Base-by-base conservation (phyloP, 2,113 vertebrate genomes). In the Entelurus aequoreus region DNA sequence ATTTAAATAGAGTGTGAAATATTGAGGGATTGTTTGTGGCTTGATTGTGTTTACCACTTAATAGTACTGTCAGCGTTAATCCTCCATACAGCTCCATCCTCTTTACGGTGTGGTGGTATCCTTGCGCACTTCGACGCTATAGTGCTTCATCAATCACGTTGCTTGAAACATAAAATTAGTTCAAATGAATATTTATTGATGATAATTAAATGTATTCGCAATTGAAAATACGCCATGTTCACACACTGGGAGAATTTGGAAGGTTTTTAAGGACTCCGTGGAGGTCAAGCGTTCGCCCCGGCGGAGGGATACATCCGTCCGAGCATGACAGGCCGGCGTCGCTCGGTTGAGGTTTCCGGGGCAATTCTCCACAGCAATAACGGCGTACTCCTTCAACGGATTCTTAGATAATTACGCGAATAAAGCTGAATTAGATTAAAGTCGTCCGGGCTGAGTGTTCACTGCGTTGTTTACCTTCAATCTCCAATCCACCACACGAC, bases 221-320 rank as follows among this genome's bases (percentile, higher is more conserved):
- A 44, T 51, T 15, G 15, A 48, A 68, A 28, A 2, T n/a, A 44
- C 11, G 36, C 7, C 0, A 44, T 0, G 0, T 12, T 1, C 16
- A 16, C 7, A 56, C n/a, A 9, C 9, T 9, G 19, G 37, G 4
- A 1, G 6, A n/a, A 10, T 53, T 28, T 28, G 38, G 11, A 10
- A 35, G 12, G 5, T 37, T 11, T 8, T 1, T 12, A 11, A 12
- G 12, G 44, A 37, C 28, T 58, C 36, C 50, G 50, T 62, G 60
- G 61, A 60, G 46, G 61, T 51, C 64, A 49, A 48, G 15, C 38
- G 21, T 35, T 28, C 21, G 54, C 16, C 48, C 13, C 6, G 15
- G 85, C 83, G 85, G 81, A 87, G n/a, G 81, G 81, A 84, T 82
- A 85, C 62, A 10, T 4, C 6, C 15, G 28, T 46, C 28, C 42